Evolutionary conservation across 2,113 vertebrate genomes (phyloP).

Genomic region (Panthera tigris): DNA sequence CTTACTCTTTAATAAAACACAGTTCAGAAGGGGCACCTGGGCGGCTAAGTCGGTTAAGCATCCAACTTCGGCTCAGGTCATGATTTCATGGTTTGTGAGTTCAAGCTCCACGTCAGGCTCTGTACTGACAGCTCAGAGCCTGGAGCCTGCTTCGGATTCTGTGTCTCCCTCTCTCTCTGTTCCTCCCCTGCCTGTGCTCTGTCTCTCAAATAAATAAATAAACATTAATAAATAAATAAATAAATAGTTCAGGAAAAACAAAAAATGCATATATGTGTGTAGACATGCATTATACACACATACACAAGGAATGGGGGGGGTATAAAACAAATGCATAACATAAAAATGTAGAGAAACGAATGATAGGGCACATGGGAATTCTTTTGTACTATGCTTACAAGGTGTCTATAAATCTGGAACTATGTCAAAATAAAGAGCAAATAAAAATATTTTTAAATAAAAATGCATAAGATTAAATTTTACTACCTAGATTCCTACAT

Average conservation of each 20-base stretch:
- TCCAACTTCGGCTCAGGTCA: too few relatives aligned
- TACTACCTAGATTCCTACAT: background rate
- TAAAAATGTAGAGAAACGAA: background rate
- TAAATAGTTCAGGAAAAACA: background rate
- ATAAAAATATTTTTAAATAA: conserved; percentile 1
- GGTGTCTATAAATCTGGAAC: background rate
- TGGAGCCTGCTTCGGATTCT: too few relatives aligned
- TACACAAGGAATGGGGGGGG: background rate
- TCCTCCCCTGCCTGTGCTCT: too few relatives aligned
- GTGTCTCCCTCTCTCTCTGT: too few relatives aligned
- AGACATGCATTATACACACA: background rate
- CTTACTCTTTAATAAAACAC: conserved; percentile 19
- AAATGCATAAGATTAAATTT: background rate
- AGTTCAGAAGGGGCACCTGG: background rate
- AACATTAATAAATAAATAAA: too few relatives aligned
- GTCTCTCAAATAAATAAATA: too few relatives aligned
- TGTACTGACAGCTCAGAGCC: too few relatives aligned
- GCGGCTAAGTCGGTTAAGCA: too few relatives aligned
- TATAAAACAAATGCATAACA: background rate
- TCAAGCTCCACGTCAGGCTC: too few relatives aligned
- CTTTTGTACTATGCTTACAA: background rate
- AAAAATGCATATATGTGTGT: background rate
- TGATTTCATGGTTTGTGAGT: too few relatives aligned
- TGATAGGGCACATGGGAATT: background rate
- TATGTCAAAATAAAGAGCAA: background rate